Base-by-base conservation (phyloP, 1,140 invertebrate species). In the Olivierus martensii region DNA sequence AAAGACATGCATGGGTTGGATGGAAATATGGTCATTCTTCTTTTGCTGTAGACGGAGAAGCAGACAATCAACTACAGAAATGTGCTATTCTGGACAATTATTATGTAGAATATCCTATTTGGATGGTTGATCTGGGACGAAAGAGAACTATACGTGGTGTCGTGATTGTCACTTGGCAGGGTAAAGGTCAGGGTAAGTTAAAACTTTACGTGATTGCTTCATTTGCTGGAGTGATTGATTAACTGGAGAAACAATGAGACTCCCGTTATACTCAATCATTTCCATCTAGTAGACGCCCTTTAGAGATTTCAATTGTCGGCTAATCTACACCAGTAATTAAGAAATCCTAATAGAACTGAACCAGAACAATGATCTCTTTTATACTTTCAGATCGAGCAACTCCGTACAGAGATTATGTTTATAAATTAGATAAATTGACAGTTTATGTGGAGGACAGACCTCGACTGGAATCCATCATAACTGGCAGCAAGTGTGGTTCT, bases 61-160 rank as follows among this genome's bases (percentile, higher is more conserved):
- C 53, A 37, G 66, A 73, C 51, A 63, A 63, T 5, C 63, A 63
- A 12, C 63, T 75, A 6, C 62, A 67, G 12, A 65, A 65, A 14
- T 77, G 75, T 58, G 72, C 75, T 39, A 71, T 75, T 15, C 62
- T 77, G 34, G 75, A 77, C 62, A 77, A 76, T 63, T 74, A 74
- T 51, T 74, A 75, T 59, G 73, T 73, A 1, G 73, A 75, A 21
- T 67, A 71, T 22, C 75, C 75, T 0, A 67, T 75, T 21, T 75
- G 73, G 74, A 76, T 75, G 65, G 73, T 77, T 6, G 75, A 77
- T 58, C 63, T 77, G 28, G 74, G 73, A 19, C 61, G 61, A 41
- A 70, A 68, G 48, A 61, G 55, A 45, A 61, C 62, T 1, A 63
- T 76, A 5, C 61, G 66, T 3, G 75, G 74, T n/a, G 61, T 71